These are phyloP conservation scores for Frankliniella fusca DNA, from an alignment of 2,888 invertebrate genomes.

Conservation along the genomic window DNA sequence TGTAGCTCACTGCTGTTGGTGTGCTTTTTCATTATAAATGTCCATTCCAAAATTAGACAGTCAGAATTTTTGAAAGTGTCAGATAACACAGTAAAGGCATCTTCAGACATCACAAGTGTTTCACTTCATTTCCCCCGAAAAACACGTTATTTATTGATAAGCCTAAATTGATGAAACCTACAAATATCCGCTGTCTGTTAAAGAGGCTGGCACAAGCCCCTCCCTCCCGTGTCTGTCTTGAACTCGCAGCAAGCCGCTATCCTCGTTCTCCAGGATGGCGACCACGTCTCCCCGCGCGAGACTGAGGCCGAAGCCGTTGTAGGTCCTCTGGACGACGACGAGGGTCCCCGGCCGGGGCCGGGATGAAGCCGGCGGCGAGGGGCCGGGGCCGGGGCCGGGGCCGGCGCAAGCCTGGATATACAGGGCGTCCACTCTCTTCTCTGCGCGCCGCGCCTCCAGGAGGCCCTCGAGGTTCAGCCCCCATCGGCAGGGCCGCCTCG, in stretches of 20 bases:
- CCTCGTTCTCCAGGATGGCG: not conserved
- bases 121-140: not conserved
- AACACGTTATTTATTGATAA: not conserved
- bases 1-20: not conserved
- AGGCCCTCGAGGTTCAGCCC: not conserved
- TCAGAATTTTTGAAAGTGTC: not conserved
- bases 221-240: not conserved
- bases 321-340: not conserved
- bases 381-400: not conserved
- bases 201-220: not conserved
- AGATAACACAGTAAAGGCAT: constrained; percentile 2
- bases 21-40: not conserved
- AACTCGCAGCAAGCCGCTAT: not conserved
- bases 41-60: constrained; percentile 17
- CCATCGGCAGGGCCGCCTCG: not conserved
- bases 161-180: not conserved
- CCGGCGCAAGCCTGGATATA: not conserved
- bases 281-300: too few species aligned
- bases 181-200: not conserved
- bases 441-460: not conserved
- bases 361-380: not conserved
- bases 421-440: not conserved
- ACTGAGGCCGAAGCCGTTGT: too few species aligned
- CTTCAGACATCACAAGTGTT: not conserved
- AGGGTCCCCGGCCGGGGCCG: not conserved